These are phyloP conservation scores for Cololabis saira DNA, from an alignment of 2,113 vertebrate genomes.

Conservation along the genomic window DNA sequence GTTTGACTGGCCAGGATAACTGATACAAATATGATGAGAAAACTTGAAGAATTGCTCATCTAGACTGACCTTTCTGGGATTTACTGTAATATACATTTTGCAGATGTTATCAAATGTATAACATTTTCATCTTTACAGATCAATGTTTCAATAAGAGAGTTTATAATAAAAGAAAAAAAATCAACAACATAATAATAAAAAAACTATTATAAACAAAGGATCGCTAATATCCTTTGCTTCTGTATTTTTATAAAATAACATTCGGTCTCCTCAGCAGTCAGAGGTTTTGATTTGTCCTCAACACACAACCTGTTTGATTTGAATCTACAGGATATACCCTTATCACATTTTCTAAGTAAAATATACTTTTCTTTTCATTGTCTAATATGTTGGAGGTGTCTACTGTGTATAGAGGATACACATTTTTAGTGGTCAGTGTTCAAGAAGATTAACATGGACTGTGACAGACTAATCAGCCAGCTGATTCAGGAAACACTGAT, in stretches of 20 bases:
- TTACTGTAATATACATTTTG: too few relatives aligned
- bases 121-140: too few relatives aligned
- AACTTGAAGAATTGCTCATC: too few relatives aligned
- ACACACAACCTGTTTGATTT: constrained; percentile 10
- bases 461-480: constrained; percentile 29
- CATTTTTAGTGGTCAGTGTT: background rate
- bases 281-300: constrained; percentile 2
- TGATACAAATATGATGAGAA: too few relatives aligned
- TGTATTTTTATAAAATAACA: background rate
- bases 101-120: too few relatives aligned
- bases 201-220: background rate
- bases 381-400: background rate
- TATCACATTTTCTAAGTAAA: too few relatives aligned
- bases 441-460: constrained; percentile 4
- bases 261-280: background rate
- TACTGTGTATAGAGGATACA: background rate
- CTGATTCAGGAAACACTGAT: constrained; percentile 41
- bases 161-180: background rate
- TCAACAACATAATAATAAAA: background rate
- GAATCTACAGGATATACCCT: background rate
- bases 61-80: too few relatives aligned
- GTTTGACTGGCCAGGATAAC: too few relatives aligned
- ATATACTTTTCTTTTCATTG: too few relatives aligned
- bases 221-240: background rate
- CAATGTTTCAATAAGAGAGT: too few relatives aligned